Evolutionary conservation across 2,113 vertebrate genomes (phyloP).

Genomic region (Petrocephalus microphthalmus): DNA sequence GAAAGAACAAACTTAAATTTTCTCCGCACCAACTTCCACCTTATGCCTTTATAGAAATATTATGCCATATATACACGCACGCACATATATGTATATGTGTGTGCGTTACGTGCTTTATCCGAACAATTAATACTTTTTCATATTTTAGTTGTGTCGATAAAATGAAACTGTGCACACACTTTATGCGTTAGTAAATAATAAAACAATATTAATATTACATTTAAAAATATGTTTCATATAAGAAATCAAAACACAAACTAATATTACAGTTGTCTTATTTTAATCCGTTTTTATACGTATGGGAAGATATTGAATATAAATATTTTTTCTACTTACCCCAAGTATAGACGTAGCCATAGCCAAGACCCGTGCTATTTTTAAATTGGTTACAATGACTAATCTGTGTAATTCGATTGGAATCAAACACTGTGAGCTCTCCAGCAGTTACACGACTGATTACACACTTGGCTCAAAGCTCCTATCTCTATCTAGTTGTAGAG

Average conservation of each 20-base stretch:
- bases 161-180: not conserved
- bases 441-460: slow-evolving; percentile 66
- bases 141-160: not conserved
- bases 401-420: slow-evolving; percentile 51
- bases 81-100: not conserved
- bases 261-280: not conserved
- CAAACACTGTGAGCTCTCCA: slow-evolving; percentile 64
- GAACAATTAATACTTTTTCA: not conserved
- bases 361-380: slow-evolving; percentile 59
- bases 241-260: not conserved
- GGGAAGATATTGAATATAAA: slow-evolving; percentile 13
- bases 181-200: not conserved
- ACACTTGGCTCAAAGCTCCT: slow-evolving; percentile 76
- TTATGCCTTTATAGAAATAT: not conserved
- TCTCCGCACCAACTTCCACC: not conserved
- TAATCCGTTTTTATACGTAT: slow-evolving; percentile 30
- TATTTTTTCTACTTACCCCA: slow-evolving; percentile 76
- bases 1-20: not conserved
- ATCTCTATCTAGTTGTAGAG: slow-evolving; percentile 86
- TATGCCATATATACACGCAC: not conserved
- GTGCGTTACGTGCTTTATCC: not conserved
- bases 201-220: not conserved
- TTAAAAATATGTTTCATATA: not conserved
- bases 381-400: slow-evolving; percentile 40
- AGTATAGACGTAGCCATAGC: slow-evolving; percentile 99